phyloP scores from a whole-genome alignment of 2,113 vertebrate genomes.

The Talpa occidentalis region DNA sequence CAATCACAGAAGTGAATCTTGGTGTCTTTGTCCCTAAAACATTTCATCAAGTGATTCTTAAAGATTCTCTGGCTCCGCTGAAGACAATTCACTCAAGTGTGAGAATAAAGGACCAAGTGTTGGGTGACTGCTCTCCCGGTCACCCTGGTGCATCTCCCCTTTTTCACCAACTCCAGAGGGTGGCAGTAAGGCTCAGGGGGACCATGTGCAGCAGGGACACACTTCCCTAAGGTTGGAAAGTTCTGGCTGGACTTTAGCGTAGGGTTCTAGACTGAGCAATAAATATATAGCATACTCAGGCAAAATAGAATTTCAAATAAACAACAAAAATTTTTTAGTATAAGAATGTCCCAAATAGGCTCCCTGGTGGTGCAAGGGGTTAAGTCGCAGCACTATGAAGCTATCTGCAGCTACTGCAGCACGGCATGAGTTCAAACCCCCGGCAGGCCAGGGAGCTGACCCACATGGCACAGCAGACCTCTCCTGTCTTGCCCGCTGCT shows the following conservation, averaged over 20 bases:
- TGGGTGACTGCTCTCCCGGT: neutral
- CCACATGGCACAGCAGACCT: no score
- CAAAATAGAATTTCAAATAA: neutral
- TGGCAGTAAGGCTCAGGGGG: neutral
- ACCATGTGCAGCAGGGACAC: neutral
- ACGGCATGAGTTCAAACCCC: no score
- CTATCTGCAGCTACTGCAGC: no score
- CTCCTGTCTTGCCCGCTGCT: no score
- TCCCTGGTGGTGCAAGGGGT: no score
- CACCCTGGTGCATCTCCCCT: neutral
- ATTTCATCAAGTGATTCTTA: neutral
- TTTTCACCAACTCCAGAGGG: neutral
- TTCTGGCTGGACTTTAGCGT: neutral
- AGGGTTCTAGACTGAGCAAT: neutral
- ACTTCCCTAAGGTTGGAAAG: neutral
- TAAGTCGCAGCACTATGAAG: no score
- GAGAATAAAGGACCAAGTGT: conserved; percentile 30
- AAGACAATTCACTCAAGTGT: neutral
- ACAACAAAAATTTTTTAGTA: neutral
- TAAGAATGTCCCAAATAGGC: neutral
- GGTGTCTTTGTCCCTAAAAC: conserved; percentile 3
- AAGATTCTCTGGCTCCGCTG: neutral
- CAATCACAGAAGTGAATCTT: neutral
- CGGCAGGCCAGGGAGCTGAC: no score
- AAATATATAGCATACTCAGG: no score